Evolutionary conservation across 2,888 invertebrate genomes (phyloP).

Genomic region (Thecophora atra): DNA sequence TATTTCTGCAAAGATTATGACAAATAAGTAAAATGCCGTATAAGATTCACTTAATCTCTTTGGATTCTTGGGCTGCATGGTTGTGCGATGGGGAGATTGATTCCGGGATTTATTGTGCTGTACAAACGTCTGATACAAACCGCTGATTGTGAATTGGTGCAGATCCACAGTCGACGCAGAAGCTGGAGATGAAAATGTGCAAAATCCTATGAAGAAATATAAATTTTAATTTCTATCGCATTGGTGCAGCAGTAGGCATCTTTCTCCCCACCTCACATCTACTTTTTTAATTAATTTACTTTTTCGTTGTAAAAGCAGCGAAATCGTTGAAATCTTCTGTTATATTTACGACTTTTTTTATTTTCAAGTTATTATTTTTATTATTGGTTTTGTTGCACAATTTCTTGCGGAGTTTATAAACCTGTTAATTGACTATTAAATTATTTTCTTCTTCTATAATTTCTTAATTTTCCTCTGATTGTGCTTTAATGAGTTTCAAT

Average conservation of each 20-base stretch:
- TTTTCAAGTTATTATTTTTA: neutral
- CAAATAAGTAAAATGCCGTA: no score
- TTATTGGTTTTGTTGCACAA: slow-evolving; percentile 1
- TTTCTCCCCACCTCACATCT: neutral
- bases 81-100: neutral
- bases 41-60: no score
- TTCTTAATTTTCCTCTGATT: neutral
- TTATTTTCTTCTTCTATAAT: neutral
- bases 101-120: neutral
- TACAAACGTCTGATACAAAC: no score
- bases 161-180: slow-evolving; percentile 41
- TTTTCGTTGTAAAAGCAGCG: neutral
- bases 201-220: slow-evolving; percentile 21
- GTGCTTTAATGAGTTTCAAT: neutral
- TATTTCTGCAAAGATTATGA: neutral
- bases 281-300: neutral
- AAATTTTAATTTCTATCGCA: slow-evolving; percentile 27
- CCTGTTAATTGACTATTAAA: neutral
- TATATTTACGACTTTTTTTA: neutral
- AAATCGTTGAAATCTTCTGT: neutral
- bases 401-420: neutral
- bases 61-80: neutral
- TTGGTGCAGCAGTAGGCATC: neutral
- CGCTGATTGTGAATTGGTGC: slow-evolving; percentile 47
- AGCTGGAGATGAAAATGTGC: slow-evolving; percentile 23